Percentiles rank a stretch among this genome's conserved stretches.
Conservation (phyloP, 2,113 vertebrate genomes). For the Choloepus hoffmanni region DNA sequence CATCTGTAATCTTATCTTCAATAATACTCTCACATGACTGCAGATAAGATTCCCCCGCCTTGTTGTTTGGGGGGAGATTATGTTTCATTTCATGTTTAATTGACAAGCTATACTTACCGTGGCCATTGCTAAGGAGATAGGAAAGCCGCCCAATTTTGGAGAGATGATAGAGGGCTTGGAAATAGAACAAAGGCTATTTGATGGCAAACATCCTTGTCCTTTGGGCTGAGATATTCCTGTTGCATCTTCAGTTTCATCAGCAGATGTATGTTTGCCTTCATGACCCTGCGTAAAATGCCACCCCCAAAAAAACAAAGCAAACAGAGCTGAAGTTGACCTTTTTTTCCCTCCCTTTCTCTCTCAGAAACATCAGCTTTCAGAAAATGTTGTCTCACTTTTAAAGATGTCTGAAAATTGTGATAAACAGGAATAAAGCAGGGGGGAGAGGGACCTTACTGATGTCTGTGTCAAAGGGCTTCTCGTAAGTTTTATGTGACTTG, state of each 20-base stretch:
- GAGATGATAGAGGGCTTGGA: slow-evolving; percentile 83
- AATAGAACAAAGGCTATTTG: slow-evolving; percentile 53
- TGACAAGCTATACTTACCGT: slow-evolving; percentile 87
- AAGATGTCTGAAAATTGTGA: slow-evolving; percentile 59
- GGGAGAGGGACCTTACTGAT: not conserved
- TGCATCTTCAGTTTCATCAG: slow-evolving; percentile 81
- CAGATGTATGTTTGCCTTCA: slow-evolving; percentile 59
- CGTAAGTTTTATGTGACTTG: slow-evolving; percentile 19
- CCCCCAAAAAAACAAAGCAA: slow-evolving; percentile 19
- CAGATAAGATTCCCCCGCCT: slow-evolving; percentile 61
- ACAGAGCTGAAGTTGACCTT: not conserved
- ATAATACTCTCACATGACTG: not conserved
- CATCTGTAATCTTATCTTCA: not conserved
- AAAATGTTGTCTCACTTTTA: slow-evolving; percentile 40
- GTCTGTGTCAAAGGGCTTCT: slow-evolving; percentile 37
- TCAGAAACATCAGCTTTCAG: slow-evolving; percentile 11
- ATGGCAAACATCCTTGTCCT: slow-evolving; percentile 58
- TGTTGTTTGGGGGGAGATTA: slow-evolving; percentile 73
- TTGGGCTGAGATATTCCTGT: slow-evolving; percentile 50
- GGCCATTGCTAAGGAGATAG: slow-evolving; percentile 87
- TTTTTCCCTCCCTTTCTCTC: not conserved
- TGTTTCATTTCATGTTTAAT: slow-evolving; percentile 83
- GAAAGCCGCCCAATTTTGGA: slow-evolving; percentile 75
- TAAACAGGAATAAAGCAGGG: not conserved
- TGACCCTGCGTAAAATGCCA: slow-evolving; percentile 68